Evolutionary conservation across 2,113 vertebrate genomes (phyloP).

Genomic region (Rallus limicola): DNA sequence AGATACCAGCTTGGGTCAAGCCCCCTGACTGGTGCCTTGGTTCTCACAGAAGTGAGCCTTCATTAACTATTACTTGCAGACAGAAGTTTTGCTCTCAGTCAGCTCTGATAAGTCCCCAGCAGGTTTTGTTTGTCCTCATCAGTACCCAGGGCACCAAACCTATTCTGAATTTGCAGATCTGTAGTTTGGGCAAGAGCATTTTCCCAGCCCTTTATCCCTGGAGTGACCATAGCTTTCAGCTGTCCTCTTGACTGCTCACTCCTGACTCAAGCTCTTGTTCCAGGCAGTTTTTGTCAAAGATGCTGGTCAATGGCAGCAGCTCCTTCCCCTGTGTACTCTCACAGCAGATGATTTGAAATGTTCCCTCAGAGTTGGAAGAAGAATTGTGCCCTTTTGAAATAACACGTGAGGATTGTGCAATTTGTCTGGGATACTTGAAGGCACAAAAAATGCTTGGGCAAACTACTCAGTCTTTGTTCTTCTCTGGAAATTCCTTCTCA

Average conservation of each 20-base stretch:
- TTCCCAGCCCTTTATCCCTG: background rate
- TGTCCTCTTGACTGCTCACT: background rate
- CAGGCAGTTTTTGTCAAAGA: background rate
- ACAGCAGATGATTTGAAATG: background rate
- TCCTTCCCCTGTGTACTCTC: background rate
- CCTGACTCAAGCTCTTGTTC: background rate
- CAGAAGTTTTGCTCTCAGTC: background rate
- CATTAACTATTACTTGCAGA: background rate
- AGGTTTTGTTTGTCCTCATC: background rate
- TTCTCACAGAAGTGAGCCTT: background rate
- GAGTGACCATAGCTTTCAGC: rapidly evolving
- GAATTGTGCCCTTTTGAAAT: background rate
- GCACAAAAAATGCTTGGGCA: background rate
- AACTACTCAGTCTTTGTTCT: background rate
- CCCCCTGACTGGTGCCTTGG: background rate
- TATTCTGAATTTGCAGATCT: background rate
- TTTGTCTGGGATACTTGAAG: background rate
- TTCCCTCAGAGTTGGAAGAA: background rate
- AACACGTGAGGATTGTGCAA: background rate
- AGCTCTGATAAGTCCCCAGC: background rate
- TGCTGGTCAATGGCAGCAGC: background rate
- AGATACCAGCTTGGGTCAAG: background rate
- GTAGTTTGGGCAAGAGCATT: background rate
- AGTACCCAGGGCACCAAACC: background rate
- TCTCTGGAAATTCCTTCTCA: background rate